These are phyloP conservation scores for Epizoanthus stellaris DNA, from an alignment of 92 coral and sea anemone species.

Conservation along the genomic window DNA sequence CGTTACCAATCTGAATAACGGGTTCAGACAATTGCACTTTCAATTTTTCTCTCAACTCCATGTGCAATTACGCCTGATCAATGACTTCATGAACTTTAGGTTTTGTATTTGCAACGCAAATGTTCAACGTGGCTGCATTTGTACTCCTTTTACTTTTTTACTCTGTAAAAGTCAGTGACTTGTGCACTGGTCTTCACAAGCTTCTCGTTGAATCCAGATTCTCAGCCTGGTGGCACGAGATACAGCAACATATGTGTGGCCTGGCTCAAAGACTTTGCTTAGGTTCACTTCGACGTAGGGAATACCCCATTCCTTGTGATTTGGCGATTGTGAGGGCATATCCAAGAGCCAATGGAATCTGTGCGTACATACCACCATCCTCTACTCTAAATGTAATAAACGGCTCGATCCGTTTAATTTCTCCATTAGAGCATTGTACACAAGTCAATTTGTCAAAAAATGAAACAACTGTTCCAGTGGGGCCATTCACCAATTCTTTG, in stretches of 20 bases:
- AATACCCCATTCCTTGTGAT: conserved; percentile 42
- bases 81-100: too few species aligned
- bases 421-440: conserved; percentile 38
- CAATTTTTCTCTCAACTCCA: too few species aligned
- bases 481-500: conserved; percentile 23
- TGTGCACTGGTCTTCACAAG: conserved; percentile 13
- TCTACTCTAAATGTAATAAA: conserved; percentile 8
- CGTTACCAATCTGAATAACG: too few species aligned
- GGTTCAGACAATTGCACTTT: too few species aligned
- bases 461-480: conserved; percentile 20
- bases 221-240: conserved; percentile 45
- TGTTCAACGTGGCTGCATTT: too few species aligned
- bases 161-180: conserved; percentile 29
- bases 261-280: conserved; percentile 41
- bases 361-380: conserved; percentile 27
- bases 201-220: conserved; percentile 29
- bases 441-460: conserved; percentile 20
- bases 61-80: too few species aligned
- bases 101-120: too few species aligned
- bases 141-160: neutral
- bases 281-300: conserved; percentile 43
- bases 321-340: conserved; percentile 52
- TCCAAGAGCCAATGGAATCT: conserved; percentile 48
- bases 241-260: conserved; percentile 58
- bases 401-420: neutral